These are phyloP conservation scores for Athripsodes cinereus DNA, from an alignment of 2,888 invertebrate genomes.

Conservation along the genomic window DNA sequence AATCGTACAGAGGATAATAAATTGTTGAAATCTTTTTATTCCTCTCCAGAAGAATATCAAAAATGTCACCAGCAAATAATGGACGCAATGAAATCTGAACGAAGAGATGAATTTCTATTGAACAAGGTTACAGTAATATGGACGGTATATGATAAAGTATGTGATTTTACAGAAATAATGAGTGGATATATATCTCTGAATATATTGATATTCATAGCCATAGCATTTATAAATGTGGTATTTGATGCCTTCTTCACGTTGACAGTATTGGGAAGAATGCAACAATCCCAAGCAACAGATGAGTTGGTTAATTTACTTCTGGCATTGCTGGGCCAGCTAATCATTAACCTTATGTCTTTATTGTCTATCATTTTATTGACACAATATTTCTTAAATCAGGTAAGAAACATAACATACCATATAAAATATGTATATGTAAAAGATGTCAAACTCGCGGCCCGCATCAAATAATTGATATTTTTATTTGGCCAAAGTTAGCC, in stretches of 20 bases:
- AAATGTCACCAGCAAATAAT: not conserved
- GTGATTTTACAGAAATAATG: constrained; percentile 4
- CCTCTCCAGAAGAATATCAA: not conserved
- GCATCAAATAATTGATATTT: no score
- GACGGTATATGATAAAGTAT: constrained; percentile 13
- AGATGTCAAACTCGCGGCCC: no score
- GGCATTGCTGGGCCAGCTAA: not conserved
- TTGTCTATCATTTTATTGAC: not conserved
- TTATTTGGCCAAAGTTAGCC: no score
- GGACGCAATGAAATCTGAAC: not conserved
- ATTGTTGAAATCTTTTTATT: not conserved
- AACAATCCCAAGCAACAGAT: not conserved
- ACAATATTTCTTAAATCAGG: not conserved
- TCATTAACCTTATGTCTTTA: not conserved
- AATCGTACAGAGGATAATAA: not conserved
- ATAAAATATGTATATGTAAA: no score
- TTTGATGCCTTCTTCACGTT: constrained; percentile 13
- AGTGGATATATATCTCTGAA: constrained; percentile 3
- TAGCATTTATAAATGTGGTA: constrained; percentile 8
- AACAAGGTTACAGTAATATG: constrained; percentile 2
- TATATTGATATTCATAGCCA: constrained; percentile 1
- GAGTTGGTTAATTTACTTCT: not conserved
- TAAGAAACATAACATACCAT: no score
- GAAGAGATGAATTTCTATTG: not conserved
- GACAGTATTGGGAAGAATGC: not conserved